phyloP scores from a whole-genome alignment of 2,797 vertebrate species.

The Spinus olivaceus region DNA sequence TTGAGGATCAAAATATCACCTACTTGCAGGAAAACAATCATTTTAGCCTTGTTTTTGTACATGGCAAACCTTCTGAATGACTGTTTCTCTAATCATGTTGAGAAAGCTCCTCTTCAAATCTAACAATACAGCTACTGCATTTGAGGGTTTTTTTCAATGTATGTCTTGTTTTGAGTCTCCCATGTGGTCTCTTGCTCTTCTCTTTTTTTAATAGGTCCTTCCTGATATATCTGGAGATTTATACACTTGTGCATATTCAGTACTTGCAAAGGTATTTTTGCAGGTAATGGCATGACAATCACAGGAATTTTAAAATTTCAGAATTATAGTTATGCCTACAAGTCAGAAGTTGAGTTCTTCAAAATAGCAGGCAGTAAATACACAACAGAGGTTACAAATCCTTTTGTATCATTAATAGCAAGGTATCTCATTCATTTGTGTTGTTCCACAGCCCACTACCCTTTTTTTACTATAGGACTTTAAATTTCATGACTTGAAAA shows the following conservation, averaged over 20 bases:
- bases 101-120: background rate
- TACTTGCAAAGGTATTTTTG: background rate
- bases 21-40: background rate
- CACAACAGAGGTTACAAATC: background rate
- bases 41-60: background rate
- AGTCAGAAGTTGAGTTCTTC: background rate
- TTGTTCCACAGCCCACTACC: background rate
- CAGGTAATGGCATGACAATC: background rate
- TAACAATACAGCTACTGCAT: background rate
- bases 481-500: background rate
- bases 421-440: background rate
- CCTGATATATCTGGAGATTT: background rate
- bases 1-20: background rate
- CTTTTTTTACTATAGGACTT: background rate
- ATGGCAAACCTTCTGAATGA: background rate
- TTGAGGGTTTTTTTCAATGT: background rate
- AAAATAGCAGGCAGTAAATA: background rate
- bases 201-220: background rate
- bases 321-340: background rate
- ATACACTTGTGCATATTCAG: rapidly evolving
- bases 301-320: background rate
- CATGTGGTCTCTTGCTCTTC: background rate
- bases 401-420: background rate
- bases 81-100: background rate
- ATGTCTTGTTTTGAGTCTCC: background rate